Percentiles rank a stretch among this genome's conserved stretches.
Evolutionary conservation across 2,113 vertebrate species (phyloP).

Genomic region (Casuarius casuarius): DNA sequence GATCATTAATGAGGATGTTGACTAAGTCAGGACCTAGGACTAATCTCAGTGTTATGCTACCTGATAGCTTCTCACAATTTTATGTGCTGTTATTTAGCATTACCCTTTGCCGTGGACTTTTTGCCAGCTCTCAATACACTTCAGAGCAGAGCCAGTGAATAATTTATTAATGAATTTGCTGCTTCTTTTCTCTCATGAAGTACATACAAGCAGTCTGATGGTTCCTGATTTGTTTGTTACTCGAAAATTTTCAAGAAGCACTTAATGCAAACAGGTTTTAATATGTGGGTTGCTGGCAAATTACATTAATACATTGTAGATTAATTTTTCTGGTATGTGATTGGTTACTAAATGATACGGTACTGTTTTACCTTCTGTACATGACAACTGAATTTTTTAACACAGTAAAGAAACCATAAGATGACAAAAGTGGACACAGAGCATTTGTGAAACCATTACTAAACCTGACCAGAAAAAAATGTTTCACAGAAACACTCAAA

Average conservation of each 20-base stretch:
- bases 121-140: neutral
- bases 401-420: neutral
- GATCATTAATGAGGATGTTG: slow-evolving; percentile 23
- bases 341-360: neutral
- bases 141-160: slow-evolving; percentile 23
- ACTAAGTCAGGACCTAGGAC: slow-evolving; percentile 27
- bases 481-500: neutral
- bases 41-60: neutral
- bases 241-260: neutral
- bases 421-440: neutral
- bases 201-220: neutral
- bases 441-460: neutral
- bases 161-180: slow-evolving; percentile 4
- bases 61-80: neutral
- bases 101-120: neutral
- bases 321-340: neutral
- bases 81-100: neutral
- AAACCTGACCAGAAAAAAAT: neutral
- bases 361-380: neutral
- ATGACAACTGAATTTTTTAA: neutral
- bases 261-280: neutral
- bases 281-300: neutral
- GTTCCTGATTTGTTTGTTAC: neutral
- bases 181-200: neutral
- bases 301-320: neutral